phyloP scores from a whole-genome alignment of 1,140 invertebrate species.

The Batillaria attramentaria region DNA sequence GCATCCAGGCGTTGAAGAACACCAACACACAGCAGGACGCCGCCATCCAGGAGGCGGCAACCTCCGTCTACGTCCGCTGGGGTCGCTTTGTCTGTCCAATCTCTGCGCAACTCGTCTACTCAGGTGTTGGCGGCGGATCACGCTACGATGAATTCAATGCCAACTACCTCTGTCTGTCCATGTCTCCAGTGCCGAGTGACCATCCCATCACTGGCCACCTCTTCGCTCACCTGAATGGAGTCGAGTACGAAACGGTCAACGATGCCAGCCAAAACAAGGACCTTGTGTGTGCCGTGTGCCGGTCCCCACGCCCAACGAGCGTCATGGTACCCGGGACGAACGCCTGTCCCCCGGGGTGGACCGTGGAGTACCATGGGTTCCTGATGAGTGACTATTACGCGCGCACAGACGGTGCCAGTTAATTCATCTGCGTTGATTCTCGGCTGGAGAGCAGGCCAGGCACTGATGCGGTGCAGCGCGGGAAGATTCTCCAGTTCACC shows the following conservation, averaged over 20 bases:
- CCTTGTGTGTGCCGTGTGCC: slow-evolving; percentile 25
- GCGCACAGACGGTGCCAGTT: slow-evolving; percentile 8
- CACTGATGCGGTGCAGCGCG: slow-evolving; percentile 12
- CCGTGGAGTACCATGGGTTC: neutral
- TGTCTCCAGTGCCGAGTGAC: slow-evolving; percentile 2
- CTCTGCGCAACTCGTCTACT: slow-evolving; percentile 11
- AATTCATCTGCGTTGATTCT: slow-evolving; percentile 23
- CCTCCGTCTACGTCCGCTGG: slow-evolving; percentile 18
- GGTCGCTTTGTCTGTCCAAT: neutral
- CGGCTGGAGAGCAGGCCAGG: slow-evolving; percentile 20
- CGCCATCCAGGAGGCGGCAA: neutral
- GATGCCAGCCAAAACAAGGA: slow-evolving; percentile 26
- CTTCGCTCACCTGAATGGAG: slow-evolving; percentile 23
- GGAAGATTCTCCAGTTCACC: slow-evolving; percentile 20
- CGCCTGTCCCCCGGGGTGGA: slow-evolving; percentile 20
- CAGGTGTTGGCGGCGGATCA: slow-evolving; percentile 22
- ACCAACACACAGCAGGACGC: too few relatives aligned
- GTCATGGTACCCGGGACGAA: slow-evolving; percentile 30
- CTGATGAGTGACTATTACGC: slow-evolving; percentile 25
- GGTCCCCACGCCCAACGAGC: slow-evolving; percentile 5
- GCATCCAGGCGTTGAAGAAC: too few relatives aligned
- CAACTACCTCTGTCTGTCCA: slow-evolving; percentile 27
- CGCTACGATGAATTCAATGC: slow-evolving; percentile 22
- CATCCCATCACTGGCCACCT: slow-evolving; percentile 10
- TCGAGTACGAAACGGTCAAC: slow-evolving; percentile 30